Evolutionary conservation across 1,140 invertebrate genomes (phyloP), one percentile per base, ranked within the genome.

Genomic region (Microplitis mediator): DNA sequence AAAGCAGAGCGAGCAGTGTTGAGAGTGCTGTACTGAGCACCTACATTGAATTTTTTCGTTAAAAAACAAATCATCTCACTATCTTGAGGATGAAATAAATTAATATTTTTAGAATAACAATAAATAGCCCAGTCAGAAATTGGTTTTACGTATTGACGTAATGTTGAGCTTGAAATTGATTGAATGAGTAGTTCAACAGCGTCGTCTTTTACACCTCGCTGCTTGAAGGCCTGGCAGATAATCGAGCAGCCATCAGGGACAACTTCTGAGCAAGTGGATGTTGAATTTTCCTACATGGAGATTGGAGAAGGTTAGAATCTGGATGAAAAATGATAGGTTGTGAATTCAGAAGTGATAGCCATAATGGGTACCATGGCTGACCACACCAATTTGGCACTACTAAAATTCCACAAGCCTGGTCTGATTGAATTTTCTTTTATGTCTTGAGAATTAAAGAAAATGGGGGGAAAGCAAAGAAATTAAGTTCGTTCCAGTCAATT

Each of bases 371-470:
- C 74, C 70, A 75, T 35, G 69, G 62, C 31, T 81, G 74, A 6
- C 79, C 76, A 56, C 73, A 58, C 64, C 69, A 72, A 63, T 79
- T 74, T 23, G 81, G 75, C 58, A 78, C 61, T 14, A 77, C 63
- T 72, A 80, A 50, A 75, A 81, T 60, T 61, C 75, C 60, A 71
- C 71, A 65, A 58, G 73, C 73, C 69, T 73, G 58, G 36, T 74
- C 66, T 4, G 23, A 31, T 16, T 51, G 16, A 54, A 73, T 73
- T 71, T 76, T 72, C 52, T 16, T 69, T 36, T 76, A 62, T 3
- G 69, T 68, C 23, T n/a, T 76, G 2, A 71, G 52, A 16, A 76
- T 70, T 35, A 76, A 65, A 4, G 75, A 52, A 56, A 78, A 74
- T 9, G 74, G 75, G 11, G 77, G 75, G 36, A 78, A 78, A 16